phyloP scores from a whole-genome alignment of 2,113 vertebrate genomes.

The Phylloscopus trochiloides region DNA sequence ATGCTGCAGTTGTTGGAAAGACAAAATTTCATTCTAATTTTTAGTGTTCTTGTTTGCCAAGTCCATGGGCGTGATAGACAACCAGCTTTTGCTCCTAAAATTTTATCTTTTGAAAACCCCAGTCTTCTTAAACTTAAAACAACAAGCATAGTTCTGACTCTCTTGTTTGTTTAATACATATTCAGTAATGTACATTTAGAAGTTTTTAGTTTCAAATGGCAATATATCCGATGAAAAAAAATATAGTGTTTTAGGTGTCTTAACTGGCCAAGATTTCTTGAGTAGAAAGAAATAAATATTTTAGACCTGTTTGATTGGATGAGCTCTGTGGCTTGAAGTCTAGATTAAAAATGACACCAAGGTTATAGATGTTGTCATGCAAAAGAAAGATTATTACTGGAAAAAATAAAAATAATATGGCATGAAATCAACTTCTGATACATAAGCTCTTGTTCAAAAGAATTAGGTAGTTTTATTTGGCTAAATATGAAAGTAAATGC shows the following conservation, averaged over 20 bases:
- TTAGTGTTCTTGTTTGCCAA: neutral
- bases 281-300: neutral
- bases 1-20: neutral
- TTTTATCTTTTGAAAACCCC: neutral
- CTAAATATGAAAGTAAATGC: neutral
- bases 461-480: neutral
- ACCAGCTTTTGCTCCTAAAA: neutral
- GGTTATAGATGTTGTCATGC: neutral
- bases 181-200: neutral
- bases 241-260: neutral
- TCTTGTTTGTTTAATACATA: neutral
- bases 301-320: neutral
- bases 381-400: neutral
- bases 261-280: neutral
- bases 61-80: accelerated
- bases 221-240: neutral
- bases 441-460: neutral
- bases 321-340: neutral
- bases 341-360: neutral
- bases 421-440: neutral
- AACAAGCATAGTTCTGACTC: neutral
- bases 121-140: neutral
- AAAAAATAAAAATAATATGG: neutral
- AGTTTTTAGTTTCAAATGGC: neutral
- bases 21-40: neutral